phyloP scores from a whole-genome alignment of 2,888 invertebrate species.

The Elmis aenea region DNA sequence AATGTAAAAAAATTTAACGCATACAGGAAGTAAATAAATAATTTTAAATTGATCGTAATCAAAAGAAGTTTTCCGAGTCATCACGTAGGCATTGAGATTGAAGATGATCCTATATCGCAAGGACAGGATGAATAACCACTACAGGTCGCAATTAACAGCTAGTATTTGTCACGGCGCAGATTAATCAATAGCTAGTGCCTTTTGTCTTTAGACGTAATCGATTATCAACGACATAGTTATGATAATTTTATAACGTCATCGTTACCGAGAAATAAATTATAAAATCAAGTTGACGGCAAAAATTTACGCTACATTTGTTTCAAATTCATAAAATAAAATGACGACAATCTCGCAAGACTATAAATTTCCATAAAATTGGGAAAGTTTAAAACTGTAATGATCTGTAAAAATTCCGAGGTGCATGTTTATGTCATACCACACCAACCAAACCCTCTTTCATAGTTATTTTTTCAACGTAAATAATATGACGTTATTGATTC shows the following conservation, averaged over 20 bases:
- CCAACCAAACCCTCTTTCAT: too few species aligned
- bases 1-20: too few species aligned
- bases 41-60: conserved; percentile 15
- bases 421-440: too few species aligned
- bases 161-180: conserved; percentile 19
- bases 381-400: conserved; percentile 41
- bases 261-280: conserved; percentile 12
- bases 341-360: conserved; percentile 31
- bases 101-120: conserved; percentile 18
- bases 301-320: conserved; percentile 34
- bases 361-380: conserved; percentile 38
- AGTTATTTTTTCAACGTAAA: too few species aligned
- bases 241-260: conserved; percentile 5
- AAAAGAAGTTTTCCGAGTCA: conserved; percentile 14
- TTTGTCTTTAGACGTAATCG: conserved; percentile 14
- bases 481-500: too few species aligned
- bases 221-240: conserved; percentile 10
- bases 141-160: conserved; percentile 18
- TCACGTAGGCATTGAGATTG: conserved; percentile 18
- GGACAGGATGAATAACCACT: conserved; percentile 23
- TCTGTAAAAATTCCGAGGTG: conserved; percentile 40
- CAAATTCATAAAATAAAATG: conserved; percentile 32
- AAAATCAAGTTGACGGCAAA: conserved; percentile 13
- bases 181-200: conserved; percentile 17
- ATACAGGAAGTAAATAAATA: too few species aligned